These are phyloP conservation scores for Picathartes gymnocephalus DNA, from an alignment of 2,113 vertebrate genomes.

Conservation along the genomic window DNA sequence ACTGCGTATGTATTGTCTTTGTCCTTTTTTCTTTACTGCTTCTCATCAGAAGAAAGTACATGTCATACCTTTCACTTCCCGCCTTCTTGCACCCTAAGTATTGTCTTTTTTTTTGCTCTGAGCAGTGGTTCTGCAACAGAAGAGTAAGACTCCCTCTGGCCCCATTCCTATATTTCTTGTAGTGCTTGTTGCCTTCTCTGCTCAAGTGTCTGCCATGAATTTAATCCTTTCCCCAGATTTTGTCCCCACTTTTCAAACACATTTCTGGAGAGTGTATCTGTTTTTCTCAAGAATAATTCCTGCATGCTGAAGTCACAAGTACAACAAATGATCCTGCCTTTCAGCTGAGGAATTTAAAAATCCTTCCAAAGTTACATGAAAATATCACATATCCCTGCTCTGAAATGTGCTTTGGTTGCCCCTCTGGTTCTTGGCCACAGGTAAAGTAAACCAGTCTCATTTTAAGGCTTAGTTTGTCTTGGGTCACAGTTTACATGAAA, in stretches of 20 bases:
- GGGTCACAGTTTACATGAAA: background rate
- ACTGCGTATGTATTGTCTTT: background rate
- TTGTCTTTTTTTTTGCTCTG: background rate
- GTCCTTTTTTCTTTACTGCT: background rate
- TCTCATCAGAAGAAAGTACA: background rate
- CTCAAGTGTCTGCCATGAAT: background rate
- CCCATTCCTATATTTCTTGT: background rate
- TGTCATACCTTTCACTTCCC: background rate
- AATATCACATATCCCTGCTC: background rate
- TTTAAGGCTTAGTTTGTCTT: slow-evolving; percentile 18
- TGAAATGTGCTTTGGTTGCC: background rate
- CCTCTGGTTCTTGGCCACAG: background rate
- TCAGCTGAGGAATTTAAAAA: slow-evolving; percentile 10
- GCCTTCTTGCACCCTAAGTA: background rate
- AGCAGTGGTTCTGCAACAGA: background rate
- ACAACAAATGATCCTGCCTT: background rate
- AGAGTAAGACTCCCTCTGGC: background rate
- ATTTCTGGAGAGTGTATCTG: background rate
- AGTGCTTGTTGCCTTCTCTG: background rate
- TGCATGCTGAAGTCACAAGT: slow-evolving; percentile 10
- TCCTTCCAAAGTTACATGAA: background rate
- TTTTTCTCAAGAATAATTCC: slow-evolving; percentile 32
- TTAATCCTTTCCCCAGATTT: slow-evolving; percentile 13
- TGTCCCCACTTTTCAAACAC: background rate
- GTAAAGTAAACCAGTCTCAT: background rate